Base-by-base conservation (phyloP, 2,797 vertebrate species). In the Gephyroberyx darwinii region DNA sequence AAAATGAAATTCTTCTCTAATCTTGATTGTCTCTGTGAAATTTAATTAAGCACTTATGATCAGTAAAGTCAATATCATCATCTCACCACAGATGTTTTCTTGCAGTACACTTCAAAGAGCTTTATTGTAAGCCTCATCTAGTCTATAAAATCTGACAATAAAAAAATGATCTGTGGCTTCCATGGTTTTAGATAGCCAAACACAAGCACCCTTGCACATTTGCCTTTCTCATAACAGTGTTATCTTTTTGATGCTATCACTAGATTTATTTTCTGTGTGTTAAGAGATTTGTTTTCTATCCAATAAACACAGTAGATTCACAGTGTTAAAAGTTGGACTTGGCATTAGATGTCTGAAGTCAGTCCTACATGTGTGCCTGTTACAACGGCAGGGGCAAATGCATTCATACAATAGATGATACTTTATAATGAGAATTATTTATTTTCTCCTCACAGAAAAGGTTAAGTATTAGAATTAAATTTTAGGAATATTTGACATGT, bases 51-150 rank as follows among this genome's bases (percentile, higher is more conserved):
- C 50, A 22, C 12, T 61, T 17, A 59, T 63, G 48, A 58, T 39
- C 0, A 26, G 8, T 47, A 48, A 57, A 26, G 57, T 20, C 48
- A 54, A 37, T 6, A 1, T 50, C 41, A 16, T 35, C 53, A 48
- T 63, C 69, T 69, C 30, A 66, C 13, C 37, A 20, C 52, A 55
- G 5, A 35, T 26, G 22, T 54, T 73, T 43, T 17, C 43, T 14
- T 16, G 43, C 43, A 16, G 13, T 16, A 16, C 8, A 6, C 53
- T 19, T 9, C 14, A 45, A 45, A 45, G 43, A 55, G 41, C 22
- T 30, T 54, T 39, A 31, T 10, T 45, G 43, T 45, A 45, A 45
- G 14, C 43, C 43, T 45, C 43, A 41, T 41, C 39, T 41, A 55
- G 19, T 17, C 13, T 5, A 33, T 8, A 5, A 56, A 8, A 6